Base-by-base conservation (phyloP, 2,888 invertebrate species). In the Lepidochitona cinerea region DNA sequence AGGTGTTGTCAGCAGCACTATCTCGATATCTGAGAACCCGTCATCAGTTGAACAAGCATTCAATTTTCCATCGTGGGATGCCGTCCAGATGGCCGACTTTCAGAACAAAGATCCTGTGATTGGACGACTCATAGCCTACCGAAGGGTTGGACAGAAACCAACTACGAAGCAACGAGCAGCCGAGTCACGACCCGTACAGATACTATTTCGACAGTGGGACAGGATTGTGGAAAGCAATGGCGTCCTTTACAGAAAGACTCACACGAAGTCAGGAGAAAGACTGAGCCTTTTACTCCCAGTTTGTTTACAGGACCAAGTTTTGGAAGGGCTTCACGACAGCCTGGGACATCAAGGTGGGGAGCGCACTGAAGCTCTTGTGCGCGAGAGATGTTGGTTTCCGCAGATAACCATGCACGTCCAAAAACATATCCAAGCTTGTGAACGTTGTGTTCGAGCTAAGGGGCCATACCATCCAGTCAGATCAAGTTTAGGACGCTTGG, bases 301-400 rank as follows among this genome's bases (percentile, higher is more conserved):
- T 59, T 49, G 49, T 49, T 23, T 49, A 49, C 7, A 49, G 49
- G 23, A 23, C 18, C n/a, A 49, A 49, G 49, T 7, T 1, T 49
- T 49, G 29, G n/a, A 59, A 14, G 59, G 12, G 32, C 26, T 70
- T 2, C 70, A 70, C 5, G 70, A 70, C 64, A 4, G 29, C 5
- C 2, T 26, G 9, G 71, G 71, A 18, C 71, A 71, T n/a, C 71
- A 71, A 36, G 64, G 37, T n/a, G 18, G 36, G 32, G 65, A 5
- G n/a, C n/a, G 64, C 37, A 71, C 64, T 2, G 64, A 64, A 41
- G 26, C 18, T 9, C 32, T 71, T 7, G 18, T 71, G n/a, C 32
- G 64, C 37, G 37, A 53, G n/a, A 71, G 65, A 37, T 71, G 32
- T 64, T 65, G 33, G 35, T 64, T 32, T 35, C 37, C 3, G 7